Evolutionary conservation across 2,797 vertebrate species (phyloP).

Genomic region (Fistularia commersonii): DNA sequence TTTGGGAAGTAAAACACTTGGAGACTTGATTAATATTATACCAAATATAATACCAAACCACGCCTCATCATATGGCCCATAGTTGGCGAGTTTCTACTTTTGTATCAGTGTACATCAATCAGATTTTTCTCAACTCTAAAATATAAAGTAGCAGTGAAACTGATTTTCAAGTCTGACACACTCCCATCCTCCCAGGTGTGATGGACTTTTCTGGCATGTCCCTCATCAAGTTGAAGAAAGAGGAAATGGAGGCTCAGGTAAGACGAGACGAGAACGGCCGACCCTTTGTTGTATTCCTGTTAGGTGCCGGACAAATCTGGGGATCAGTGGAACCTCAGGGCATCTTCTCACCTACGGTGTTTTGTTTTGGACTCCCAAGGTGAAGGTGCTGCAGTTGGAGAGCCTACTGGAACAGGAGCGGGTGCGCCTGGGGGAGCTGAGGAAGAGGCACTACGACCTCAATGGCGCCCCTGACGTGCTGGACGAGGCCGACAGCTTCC

Average conservation of each 20-base stretch:
- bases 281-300: too few species aligned
- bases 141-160: too few species aligned
- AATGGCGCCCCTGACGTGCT: slow-evolving; percentile 34
- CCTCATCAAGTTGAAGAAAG: slow-evolving; percentile 92
- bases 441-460: slow-evolving; percentile 91
- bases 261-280: not conserved
- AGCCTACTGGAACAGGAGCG: slow-evolving; percentile 88
- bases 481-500: slow-evolving; percentile 51
- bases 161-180: not conserved
- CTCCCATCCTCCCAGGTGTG: slow-evolving; percentile 64
- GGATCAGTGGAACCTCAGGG: too few species aligned
- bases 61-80: too few species aligned
- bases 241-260: slow-evolving; percentile 98
- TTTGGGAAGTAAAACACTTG: too few species aligned
- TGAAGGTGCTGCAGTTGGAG: slow-evolving; percentile 92
- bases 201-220: slow-evolving; percentile 96
- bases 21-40: too few species aligned
- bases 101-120: too few species aligned
- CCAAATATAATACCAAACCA: too few species aligned
- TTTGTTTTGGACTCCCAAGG: slow-evolving; percentile 65
- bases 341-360: not conserved
- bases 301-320: too few species aligned
- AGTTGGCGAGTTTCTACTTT: too few species aligned
- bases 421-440: slow-evolving; percentile 87
- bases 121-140: too few species aligned